These are phyloP conservation scores for Melanotaenia maccullochi DNA, from an alignment of 2,797 vertebrate species.

Conservation along the genomic window DNA sequence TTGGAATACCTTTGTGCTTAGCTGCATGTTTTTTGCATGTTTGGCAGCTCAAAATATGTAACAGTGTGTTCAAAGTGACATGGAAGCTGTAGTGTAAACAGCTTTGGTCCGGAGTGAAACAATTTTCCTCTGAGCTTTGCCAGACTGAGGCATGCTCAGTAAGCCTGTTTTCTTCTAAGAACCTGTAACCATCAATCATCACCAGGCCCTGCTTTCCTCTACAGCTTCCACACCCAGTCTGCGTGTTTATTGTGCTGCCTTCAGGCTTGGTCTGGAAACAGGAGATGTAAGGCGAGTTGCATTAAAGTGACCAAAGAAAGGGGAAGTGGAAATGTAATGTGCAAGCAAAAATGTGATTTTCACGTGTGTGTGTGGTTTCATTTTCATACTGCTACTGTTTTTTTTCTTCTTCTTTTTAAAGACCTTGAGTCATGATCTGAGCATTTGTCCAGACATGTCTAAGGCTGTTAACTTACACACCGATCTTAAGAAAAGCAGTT, in stretches of 20 bases:
- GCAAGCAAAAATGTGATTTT: too few species aligned
- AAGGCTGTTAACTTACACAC: background rate
- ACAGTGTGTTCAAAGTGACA: constrained; percentile 37
- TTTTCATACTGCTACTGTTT: background rate
- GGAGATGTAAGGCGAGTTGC: fast-evolving
- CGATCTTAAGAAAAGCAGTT: background rate
- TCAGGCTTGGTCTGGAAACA: constrained; percentile 26
- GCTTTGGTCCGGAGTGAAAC: constrained; percentile 51
- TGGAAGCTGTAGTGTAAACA: constrained; percentile 54
- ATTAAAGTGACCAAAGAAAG: background rate
- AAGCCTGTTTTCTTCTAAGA: constrained; percentile 84
- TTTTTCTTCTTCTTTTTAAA: background rate
- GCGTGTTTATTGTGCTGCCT: constrained; percentile 78
- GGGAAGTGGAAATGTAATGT: background rate
- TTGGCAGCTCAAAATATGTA: background rate
- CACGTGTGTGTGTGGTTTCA: background rate
- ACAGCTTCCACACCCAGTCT: constrained; percentile 74
- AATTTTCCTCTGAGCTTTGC: constrained; percentile 67
- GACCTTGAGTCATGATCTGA: background rate
- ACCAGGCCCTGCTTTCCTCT: constrained; percentile 67
- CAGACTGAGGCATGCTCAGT: constrained; percentile 79
- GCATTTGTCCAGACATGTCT: constrained; percentile 14
- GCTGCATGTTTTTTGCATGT: constrained; percentile 38
- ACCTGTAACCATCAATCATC: constrained; percentile 88
- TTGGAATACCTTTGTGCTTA: constrained; percentile 18